Evolutionary conservation across 2,797 vertebrate genomes (phyloP).

Genomic region (Sparidentex hasta): DNA sequence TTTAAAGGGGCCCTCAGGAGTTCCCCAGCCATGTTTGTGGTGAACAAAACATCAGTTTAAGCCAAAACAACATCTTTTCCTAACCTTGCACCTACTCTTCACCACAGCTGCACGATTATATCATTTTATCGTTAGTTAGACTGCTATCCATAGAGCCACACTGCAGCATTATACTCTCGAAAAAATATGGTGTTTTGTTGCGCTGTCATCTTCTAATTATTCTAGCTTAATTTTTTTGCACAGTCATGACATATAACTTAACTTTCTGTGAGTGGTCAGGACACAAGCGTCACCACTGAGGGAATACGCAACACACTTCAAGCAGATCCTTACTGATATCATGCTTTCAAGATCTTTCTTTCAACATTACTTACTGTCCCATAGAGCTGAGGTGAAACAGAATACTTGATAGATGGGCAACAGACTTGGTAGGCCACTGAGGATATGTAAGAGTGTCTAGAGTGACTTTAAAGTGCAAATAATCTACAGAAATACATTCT

Average conservation of each 20-base stretch:
- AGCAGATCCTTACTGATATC: not conserved
- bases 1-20: too few species aligned
- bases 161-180: not conserved
- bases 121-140: too few species aligned
- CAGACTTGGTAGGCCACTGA: conserved; percentile 49
- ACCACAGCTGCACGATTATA: too few species aligned
- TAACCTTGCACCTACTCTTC: too few species aligned
- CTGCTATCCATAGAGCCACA: not conserved
- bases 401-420: conserved; percentile 57
- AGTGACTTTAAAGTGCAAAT: conserved; percentile 70
- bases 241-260: not conserved
- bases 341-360: conserved; percentile 32
- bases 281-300: not conserved
- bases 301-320: conserved; percentile 19
- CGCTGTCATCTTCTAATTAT: not conserved
- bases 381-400: conserved; percentile 41
- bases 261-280: not conserved
- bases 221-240: not conserved
- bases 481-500: conserved; percentile 59
- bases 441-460: conserved; percentile 54
- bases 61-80: too few species aligned
- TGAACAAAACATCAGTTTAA: too few species aligned
- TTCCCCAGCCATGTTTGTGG: too few species aligned
- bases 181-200: not conserved
- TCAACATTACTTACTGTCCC: conserved; percentile 22